Evolutionary conservation across 2,888 invertebrate genomes (phyloP).

Genomic region (Parnassius apollo): DNA sequence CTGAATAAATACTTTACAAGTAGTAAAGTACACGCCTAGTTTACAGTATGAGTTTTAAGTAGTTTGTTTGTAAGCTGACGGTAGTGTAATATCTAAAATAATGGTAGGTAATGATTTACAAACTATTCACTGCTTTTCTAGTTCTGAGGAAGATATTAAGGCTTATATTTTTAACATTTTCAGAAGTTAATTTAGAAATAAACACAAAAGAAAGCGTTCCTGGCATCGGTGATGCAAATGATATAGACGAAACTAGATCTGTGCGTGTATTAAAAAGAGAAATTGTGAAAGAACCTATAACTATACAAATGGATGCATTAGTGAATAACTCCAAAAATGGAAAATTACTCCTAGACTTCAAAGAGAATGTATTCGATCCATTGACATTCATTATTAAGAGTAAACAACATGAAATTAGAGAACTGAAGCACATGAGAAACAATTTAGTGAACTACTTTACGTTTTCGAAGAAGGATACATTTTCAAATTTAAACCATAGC

Average conservation of each 20-base stretch:
- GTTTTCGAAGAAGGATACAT: slow-evolving; percentile 32
- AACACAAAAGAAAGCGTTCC: slow-evolving; percentile 7
- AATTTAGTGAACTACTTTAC: slow-evolving; percentile 42
- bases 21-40: too few species aligned
- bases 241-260: slow-evolving; percentile 29
- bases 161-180: background rate
- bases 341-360: slow-evolving; percentile 6
- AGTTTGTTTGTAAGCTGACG: too few species aligned
- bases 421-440: slow-evolving; percentile 45
- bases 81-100: too few species aligned
- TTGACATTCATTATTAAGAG: slow-evolving; percentile 48
- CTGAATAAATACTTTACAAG: too few species aligned
- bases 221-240: slow-evolving; percentile 15
- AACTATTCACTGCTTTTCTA: too few species aligned
- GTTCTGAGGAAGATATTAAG: too few species aligned
- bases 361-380: slow-evolving; percentile 41
- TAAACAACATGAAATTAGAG: slow-evolving; percentile 51
- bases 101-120: too few species aligned
- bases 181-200: slow-evolving; percentile 12
- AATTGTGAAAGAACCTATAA: slow-evolving; percentile 25
- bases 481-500: slow-evolving; percentile 24
- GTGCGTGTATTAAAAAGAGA: slow-evolving; percentile 54
- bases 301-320: background rate
- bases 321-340: background rate
- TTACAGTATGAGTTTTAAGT: too few species aligned